Base-by-base conservation (phyloP, 1,140 invertebrate genomes). In the Diplogasteroides magnus region DNA sequence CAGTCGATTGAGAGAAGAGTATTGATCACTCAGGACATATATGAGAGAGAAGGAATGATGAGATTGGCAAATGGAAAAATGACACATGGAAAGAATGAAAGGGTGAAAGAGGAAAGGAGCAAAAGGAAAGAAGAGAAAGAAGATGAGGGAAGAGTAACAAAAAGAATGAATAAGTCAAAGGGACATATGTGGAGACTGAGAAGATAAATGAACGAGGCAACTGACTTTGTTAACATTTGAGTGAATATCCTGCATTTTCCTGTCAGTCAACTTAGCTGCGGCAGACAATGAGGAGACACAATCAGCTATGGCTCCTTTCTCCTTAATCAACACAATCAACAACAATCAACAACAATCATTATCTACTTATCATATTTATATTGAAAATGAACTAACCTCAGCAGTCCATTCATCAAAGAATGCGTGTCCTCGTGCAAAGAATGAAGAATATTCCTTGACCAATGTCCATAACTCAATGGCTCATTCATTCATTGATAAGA, bases 211-310 rank as follows among this genome's bases (percentile, higher is more conserved):
- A 48, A 48, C 6, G 37, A 19, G 37, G 37, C 6, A 56, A 65
- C 67, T 32, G 23, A 80, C 78, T 69, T 79, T 81, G 28, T 79
- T 79, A 26, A 81, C 80, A 26, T 77, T 60, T 1, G 71, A 62
- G 62, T 81, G 81, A 19, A 80, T 56, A 62, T 82, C 80, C 60
- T 82, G 80, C 80, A 82, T 82, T 66, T 80, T 79, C 19, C 78
- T 59, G 58, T 82, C 80, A 28, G 77, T 71, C 14, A 71, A 15
- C 48, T 74, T 79, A 1, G 71, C 64, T 31, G 74, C 71, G 2
- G 64, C 60, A 56, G 71, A 72, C 31, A 81, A 63, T n/a, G 28
- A 37, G 27, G 64, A 71, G 14, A 80, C 65, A 29, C 55, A 27
- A 26, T 79, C 77, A 23, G 64, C 58, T 61, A 26, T 61, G 11